A percentile compares a stretch with the other conserved stretches of the same genome.
These are phyloP conservation scores for Panzeria rudis DNA, from an alignment of 2,888 invertebrate species.

Conservation along the genomic window DNA sequence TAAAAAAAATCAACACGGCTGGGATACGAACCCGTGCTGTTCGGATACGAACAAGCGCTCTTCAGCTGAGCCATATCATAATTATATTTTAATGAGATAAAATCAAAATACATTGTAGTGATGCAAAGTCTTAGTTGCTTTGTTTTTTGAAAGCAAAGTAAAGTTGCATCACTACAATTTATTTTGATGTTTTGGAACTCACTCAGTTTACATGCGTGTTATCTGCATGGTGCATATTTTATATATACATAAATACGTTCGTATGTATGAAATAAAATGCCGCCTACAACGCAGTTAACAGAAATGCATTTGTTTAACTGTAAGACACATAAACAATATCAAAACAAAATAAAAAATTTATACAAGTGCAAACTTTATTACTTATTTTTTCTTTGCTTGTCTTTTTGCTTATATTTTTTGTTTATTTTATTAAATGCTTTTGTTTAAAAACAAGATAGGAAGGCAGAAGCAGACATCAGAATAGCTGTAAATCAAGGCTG, in stretches of 20 bases:
- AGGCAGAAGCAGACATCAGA: not conserved
- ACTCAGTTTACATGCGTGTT: too few species aligned
- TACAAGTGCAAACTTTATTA: not conserved
- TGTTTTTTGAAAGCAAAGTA: too few species aligned
- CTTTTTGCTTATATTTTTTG: conserved; percentile 6
- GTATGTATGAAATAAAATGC: not conserved
- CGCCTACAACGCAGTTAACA: conserved; percentile 41
- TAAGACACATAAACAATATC: conserved; percentile 46
- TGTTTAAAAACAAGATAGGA: conserved; percentile 31
- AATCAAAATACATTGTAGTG: too few species aligned
- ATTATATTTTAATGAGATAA: too few species aligned
- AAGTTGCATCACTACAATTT: too few species aligned
- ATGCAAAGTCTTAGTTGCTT: too few species aligned
- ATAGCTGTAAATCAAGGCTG: conserved; percentile 64
- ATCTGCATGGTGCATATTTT: not conserved
- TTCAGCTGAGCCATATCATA: too few species aligned
- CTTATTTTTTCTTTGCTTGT: not conserved
- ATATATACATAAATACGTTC: not conserved
- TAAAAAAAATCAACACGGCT: too few species aligned
- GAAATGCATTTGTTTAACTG: not conserved
- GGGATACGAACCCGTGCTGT: too few species aligned
- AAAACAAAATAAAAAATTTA: conserved; percentile 18
- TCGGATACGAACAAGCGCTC: too few species aligned
- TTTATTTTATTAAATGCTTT: conserved; percentile 22
- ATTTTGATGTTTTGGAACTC: too few species aligned